Base-by-base conservation (phyloP, 2,113 vertebrate species). In the Nettapus auritus region DNA sequence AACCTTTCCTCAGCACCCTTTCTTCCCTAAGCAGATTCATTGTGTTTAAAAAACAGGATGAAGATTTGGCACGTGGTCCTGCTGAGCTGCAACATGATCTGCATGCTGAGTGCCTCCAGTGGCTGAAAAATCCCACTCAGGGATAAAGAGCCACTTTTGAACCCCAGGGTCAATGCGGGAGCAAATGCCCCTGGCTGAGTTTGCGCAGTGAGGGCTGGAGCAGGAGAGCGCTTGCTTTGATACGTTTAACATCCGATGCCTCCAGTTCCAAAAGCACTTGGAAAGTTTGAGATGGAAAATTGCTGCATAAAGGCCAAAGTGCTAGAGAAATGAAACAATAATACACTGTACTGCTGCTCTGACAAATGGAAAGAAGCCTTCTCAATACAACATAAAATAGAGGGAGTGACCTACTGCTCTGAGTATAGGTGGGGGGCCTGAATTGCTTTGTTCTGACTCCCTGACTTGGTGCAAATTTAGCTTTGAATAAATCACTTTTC, bases 261-360 rank as follows among this genome's bases (percentile, higher is more conserved):
- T 96, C 53, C n/a, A 3, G 14, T 81, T 95, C 81, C 88, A 53
- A 93, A 93, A 86, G 76, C 73, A 8, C 74, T 92, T 17, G 83
- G 92, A 93, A 88, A 94, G 76, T 55, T 21, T 26, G 82, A 81
- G 94, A 68, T 55, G 96, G 94, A 96, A 97, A 97, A 83, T 59
- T 12, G 64, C 90, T 10, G 68, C 85, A 67, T 53, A 81, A 90
- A 96, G 92, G 94, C 92, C 90, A 92, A 50, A 88, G 91, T 33
- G 26, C 56, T 2, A 1, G 48, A 71, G 76, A 88, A 94, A 42
- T 36, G 91, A 96, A 95, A 88, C 86, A 90, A 90, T 40, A 59
- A 63, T 40, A n/a, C 0, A 2, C 68, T 67, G 88, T 57, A 77
- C 21, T 64, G 88, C 52, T 60, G 80, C 69, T 86, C 26, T 75